Base-by-base conservation (phyloP, 2,797 vertebrate genomes). In the Fistularia commersonii region DNA sequence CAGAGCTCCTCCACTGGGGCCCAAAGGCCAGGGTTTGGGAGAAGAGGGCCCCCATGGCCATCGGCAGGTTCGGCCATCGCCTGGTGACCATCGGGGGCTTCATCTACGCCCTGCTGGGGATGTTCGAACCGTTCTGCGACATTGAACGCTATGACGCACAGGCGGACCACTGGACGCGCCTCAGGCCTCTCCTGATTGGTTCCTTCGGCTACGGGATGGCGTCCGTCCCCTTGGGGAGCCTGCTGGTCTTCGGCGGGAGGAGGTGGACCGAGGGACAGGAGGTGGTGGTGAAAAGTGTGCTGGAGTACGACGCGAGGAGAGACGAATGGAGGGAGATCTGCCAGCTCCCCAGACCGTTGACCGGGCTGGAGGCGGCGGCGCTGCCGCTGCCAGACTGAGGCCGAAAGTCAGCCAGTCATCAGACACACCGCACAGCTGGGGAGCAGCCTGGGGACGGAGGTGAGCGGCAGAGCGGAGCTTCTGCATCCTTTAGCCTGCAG, bases 71-170 rank as follows among this genome's bases (percentile, higher is more conserved):
- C 48, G 89, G 93, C 7, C 97, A 99, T 64, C 92, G 95, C 69
- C 88, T 98, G 87, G 92, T 92, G 1, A 84, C 91, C 0, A 86
- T 92, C 50, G 80, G 86, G 6, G 91, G 90, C 0, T 77, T 75
- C 14, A 87, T 99, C 79, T 99, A 94, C 43, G 92, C 93, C 10
- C 91, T 99, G 65, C 62, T 98, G 74, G 97, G 97, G 11, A 89
- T 92, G 75, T 95, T 93, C 1, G 97, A 98, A 72, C 93, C 93
- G 3, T 99, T 95, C 82, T 95, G 94, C 3, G 95, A 99, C 61
- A 96, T 99, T 1, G 96, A 99, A 74, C 84, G 86, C 45, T 98
- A 97, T 0, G 87, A 96, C 44, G 81, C 92, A 0, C 54, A 41
- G 12, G 66, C 79, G 0, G 91, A 96, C 66, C 89, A 91, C 44